Conservation (phyloP, 2,888 invertebrate species). For the Danaus chrysippus region DNA sequence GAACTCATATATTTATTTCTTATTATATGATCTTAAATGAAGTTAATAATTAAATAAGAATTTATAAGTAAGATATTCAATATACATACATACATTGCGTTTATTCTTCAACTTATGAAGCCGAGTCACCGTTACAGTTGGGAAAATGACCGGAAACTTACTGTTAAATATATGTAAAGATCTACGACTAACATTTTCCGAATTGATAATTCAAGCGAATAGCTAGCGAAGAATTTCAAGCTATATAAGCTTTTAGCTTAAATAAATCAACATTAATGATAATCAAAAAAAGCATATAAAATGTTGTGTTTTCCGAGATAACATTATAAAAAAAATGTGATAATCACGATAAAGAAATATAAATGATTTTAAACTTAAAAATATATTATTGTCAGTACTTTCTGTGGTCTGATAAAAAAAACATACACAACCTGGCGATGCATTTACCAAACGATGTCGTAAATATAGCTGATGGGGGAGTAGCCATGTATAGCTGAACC, state of each 20-base stretch:
- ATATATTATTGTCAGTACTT: background rate
- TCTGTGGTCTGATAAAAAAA: constrained; percentile 20
- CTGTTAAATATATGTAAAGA: constrained; percentile 21
- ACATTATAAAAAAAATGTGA: background rate
- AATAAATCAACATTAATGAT: background rate
- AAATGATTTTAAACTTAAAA: background rate
- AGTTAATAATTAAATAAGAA: background rate
- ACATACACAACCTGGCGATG: constrained; percentile 14
- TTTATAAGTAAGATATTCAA: background rate
- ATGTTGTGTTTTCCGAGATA: background rate
- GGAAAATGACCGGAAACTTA: constrained; percentile 24
- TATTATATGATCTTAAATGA: too few relatives aligned
- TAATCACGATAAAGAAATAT: background rate
- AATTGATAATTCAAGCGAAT: constrained; percentile 29
- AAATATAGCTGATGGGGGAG: constrained; percentile 20
- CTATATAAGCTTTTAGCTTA: constrained; percentile 20
- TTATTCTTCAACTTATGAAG: constrained; percentile 13
- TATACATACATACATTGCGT: constrained; percentile 3
- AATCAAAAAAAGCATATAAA: background rate
- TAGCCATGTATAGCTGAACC: constrained; percentile 11
- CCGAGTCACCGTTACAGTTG: constrained; percentile 18
- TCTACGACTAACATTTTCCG: constrained; percentile 29
- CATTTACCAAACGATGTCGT: constrained; percentile 20
- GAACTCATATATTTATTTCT: too few relatives aligned
- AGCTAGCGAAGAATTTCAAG: constrained; percentile 28